Percentiles rank a stretch among this genome's conserved stretches.
These are phyloP conservation scores for Caenorhabditis plicata DNA, from an alignment of 2,888 invertebrate species.

Conservation along the genomic window DNA sequence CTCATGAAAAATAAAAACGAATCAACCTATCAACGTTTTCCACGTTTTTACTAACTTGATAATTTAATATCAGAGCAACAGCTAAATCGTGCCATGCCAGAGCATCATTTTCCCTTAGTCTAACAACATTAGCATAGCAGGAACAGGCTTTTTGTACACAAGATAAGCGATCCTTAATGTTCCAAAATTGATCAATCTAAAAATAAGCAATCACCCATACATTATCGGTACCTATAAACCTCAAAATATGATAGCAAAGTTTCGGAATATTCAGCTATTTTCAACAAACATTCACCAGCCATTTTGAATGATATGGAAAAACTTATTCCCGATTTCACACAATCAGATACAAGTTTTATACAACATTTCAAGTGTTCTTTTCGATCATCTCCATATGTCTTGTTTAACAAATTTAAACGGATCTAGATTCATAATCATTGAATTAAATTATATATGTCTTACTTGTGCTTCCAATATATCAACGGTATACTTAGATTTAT, in stretches of 20 bases:
- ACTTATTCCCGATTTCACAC: background rate
- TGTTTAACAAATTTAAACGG: constrained; percentile 18
- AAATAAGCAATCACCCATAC: constrained; percentile 2
- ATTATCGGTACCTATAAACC: background rate
- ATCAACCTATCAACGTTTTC: constrained; percentile 7
- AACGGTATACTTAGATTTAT: constrained; percentile 9
- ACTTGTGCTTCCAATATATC: constrained; percentile 30
- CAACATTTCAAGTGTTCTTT: constrained; percentile 12
- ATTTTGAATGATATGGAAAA: constrained; percentile 14
- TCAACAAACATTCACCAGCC: constrained; percentile 13
- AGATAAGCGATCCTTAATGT: constrained; percentile 1
- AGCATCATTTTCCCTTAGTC: constrained; percentile 5
- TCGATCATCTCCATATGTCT: constrained; percentile 15
- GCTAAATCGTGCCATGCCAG: constrained; percentile 35
- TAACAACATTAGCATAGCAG: constrained; percentile 27
- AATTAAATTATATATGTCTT: background rate
- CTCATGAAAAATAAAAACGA: background rate
- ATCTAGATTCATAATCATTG: constrained; percentile 13
- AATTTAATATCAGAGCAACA: constrained; percentile 12
- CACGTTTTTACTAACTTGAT: constrained; percentile 14
- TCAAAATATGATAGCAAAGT: constrained; percentile 4
- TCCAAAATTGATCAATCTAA: constrained; percentile 20
- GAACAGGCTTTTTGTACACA: constrained; percentile 11
- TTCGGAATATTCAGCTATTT: constrained; percentile 1
- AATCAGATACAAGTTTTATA: constrained; percentile 1